Evolutionary conservation across 1,140 invertebrate species (phyloP), one percentile per base, ranked within the genome.

Genomic region (Oedothorax gibbosus): DNA sequence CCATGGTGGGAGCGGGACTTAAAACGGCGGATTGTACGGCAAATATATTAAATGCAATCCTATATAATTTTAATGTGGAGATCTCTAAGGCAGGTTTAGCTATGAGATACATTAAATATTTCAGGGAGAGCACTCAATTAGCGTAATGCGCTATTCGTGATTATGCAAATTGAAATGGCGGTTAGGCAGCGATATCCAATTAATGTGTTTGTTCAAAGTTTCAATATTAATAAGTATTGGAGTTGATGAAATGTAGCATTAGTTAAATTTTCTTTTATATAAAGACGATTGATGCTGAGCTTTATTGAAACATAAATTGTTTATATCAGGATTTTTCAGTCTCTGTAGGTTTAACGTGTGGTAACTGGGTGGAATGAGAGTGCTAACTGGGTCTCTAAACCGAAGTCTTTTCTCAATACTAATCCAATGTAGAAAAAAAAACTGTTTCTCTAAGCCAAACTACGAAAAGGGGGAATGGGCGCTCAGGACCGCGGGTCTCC

Each of bases 91-190:
- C 57, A 51, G 64, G 71, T 50, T 71, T 57, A 18, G n/a, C 66
- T 14, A 14, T 57, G 65, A 35, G 50, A 66, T 57, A 80, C 78
- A 80, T 80, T 80, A 71, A 80, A 80, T 80, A 80, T 80, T 80
- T 80, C 53, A 69, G 60, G 71, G 65, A 20, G 78, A 80, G n/a
- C n/a, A 80, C 78, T 80, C 78, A 80, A 80, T 80, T 80, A 80
- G 50, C 50, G 50, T 66, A 54, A 79, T 79, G 78, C 78, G 66
- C 71, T 69, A 80, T 80, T 57, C 65, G 65, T 68, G 65, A 80
- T 80, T 80, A 80, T 80, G 78, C 65, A 80, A 80, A 80, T 68
- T 80, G 78, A 80, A 80, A 15, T 66, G 66, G 65, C 49, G 62
- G 78, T 71, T 56, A 79, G 49, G 53, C 60, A 57, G 62, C n/a